Conservation (phyloP, 2,888 invertebrate species). For the Agrochola litura region DNA sequence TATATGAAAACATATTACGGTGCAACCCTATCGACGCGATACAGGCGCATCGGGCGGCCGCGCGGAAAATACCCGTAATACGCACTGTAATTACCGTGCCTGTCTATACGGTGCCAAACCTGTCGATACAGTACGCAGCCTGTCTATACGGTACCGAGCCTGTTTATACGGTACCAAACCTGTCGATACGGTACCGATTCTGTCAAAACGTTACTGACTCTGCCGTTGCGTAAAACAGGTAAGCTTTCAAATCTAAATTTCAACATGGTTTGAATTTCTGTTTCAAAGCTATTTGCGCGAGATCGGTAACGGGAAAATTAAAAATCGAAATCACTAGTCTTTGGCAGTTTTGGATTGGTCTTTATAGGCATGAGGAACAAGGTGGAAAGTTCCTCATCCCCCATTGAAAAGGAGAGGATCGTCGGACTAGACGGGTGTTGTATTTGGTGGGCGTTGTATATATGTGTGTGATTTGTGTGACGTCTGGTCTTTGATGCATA, state of each 20-base stretch:
- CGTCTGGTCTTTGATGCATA: not conserved
- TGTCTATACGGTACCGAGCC: not conserved
- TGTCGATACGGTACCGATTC: not conserved
- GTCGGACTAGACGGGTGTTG: not conserved
- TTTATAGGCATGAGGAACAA: not conserved
- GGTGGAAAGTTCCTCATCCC: not conserved
- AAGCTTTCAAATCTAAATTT: too few relatives aligned
- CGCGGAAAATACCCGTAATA: slow-evolving; percentile 68
- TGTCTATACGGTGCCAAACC: not conserved
- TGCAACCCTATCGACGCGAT: slow-evolving; percentile 55
- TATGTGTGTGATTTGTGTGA: not conserved
- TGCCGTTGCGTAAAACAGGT: not conserved
- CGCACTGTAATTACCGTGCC: slow-evolving; percentile 12
- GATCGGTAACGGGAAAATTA: not conserved
- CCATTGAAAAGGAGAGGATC: not conserved
- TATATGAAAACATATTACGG: slow-evolving; percentile 27
- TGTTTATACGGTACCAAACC: not conserved
- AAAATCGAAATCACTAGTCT: not conserved
- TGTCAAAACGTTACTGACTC: not conserved
- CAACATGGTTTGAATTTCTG: not conserved
- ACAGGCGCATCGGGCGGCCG: slow-evolving; percentile 62
- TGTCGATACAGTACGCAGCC: not conserved
- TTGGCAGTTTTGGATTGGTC: not conserved
- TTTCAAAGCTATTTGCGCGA: not conserved
- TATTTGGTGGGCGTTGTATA: not conserved